Evolutionary conservation across 2,888 invertebrate species (phyloP), one percentile per base, ranked within the genome.

Genomic region (Ephialtes manifestator): DNA sequence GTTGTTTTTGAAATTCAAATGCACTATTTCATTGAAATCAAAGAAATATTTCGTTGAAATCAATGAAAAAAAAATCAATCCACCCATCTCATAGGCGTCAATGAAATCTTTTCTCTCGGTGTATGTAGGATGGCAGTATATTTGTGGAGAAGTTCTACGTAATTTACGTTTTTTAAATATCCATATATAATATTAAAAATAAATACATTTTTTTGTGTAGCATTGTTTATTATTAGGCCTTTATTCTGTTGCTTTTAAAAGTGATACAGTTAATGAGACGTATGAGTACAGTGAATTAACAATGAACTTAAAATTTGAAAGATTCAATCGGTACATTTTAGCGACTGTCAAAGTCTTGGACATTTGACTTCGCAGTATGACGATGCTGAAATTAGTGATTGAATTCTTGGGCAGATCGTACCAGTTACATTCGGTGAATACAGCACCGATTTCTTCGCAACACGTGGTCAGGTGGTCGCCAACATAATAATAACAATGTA

Each of bases 401-500:
- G 51, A 51, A 7, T 39, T 11, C 39, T 39, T 39, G 39, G 8
- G 3, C 39, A 39, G 39, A 39, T 39, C 11, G 39, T 39, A 51
- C 51, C 51, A 51, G 51, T 51, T 51, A n/a, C 51, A 51, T n/a
- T n/a, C 4, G n/a, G 18, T 39, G 51, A 51, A n/a, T 5, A 51
- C n/a, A 4, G n/a, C n/a, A n/a, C n/a, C n/a, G 51, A 51, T 51
- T 51, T 51, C 51, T n/a, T 51, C 51, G 51, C 51, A 51, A n/a
- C n/a, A 51, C n/a, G 51, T n/a, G n/a, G 51, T 51, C 51, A 51
- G 4, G 51, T 51, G n/a, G 5, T 51, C n/a, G n/a, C n/a, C 51
- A n/a, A 18, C 51, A n/a, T 51, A 51, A n/a, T n/a, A 51, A 51
- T 51, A 51, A 4, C 2, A 4, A 51, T n/a, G 2, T 4, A 51